Evolutionary conservation across 2,113 vertebrate species (phyloP), one percentile per base, ranked within the genome.

Genomic region (Pollimyrus isidori): DNA sequence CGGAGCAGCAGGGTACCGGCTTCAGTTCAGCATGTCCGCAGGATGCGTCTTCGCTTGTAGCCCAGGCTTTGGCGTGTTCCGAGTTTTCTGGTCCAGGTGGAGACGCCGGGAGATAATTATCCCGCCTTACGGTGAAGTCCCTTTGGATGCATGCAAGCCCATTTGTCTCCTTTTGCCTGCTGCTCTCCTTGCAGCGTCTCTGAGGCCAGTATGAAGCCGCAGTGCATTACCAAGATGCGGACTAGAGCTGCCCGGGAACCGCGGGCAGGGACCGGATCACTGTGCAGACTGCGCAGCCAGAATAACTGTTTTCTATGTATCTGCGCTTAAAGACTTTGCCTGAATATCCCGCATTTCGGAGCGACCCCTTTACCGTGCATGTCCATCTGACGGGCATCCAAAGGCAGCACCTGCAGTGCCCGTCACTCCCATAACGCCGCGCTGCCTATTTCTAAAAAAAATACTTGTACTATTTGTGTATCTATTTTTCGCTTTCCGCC

Each of bases 51-150:
- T 80, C 73, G 13, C 73, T 65, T 26, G 76, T 80, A 52, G 83
- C 89, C 73, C 80, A 39, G 88, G 65, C 65, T 65, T 88, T 87
- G 62, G 90, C 45, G 85, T 88, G 39, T 83, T 87, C 82, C 23
- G 4, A 46, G 62, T 82, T 45, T 30, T 89, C 88, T 82, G 86
- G 88, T 89, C 85, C 56, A 90, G 83, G 26, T 82, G 9, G 21
- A 84, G 73, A 82, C 56, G 62, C 45, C 48, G 42, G 86, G 30
- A 23, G 86, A 90, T 88, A 89, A 92, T 90, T 89, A 88, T 90
- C 86, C 90, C 82, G 76, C 49, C 84, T 89, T 87, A 88, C 89
- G 62, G 52, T 91, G 88, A 80, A 87, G 88, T 90, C 87, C 91
- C 53, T 53, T 87, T 84, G 88, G 56, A 85, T 80, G 73, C 73